Percentiles rank a stretch among this genome's conserved stretches.
These are phyloP conservation scores for Diceros bicornis DNA, from an alignment of 2,797 vertebrate genomes.

Conservation along the genomic window DNA sequence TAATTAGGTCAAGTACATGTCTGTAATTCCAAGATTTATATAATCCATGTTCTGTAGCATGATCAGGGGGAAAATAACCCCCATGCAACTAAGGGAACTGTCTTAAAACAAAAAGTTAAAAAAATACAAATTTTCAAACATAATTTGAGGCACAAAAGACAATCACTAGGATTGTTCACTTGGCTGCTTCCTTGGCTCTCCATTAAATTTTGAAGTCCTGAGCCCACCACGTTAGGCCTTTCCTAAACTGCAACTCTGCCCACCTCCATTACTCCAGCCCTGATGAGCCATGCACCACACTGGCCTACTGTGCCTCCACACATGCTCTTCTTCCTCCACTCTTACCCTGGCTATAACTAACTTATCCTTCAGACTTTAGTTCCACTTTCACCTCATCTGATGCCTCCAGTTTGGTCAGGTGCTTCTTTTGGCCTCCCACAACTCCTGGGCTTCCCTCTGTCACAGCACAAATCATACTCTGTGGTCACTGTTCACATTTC, in stretches of 20 bases:
- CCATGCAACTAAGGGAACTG: not conserved
- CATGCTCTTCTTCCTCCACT: not conserved
- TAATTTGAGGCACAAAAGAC: constrained; percentile 39
- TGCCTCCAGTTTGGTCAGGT: not conserved
- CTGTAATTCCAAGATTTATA: not conserved
- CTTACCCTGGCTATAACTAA: not conserved
- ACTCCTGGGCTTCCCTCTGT: not conserved
- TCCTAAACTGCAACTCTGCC: not conserved
- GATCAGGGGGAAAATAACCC: not conserved
- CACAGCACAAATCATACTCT: not conserved
- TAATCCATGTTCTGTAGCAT: constrained; percentile 4
- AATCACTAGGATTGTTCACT: not conserved
- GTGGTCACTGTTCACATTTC: not conserved
- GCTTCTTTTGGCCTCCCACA: not conserved
- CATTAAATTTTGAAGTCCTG: constrained; percentile 9
- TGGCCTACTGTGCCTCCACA: not conserved
- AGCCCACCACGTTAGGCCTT: not conserved
- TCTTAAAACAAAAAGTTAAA: constrained; percentile 21
- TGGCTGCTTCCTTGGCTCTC: constrained; percentile 13
- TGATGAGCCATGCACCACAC: not conserved
- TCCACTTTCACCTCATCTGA: not conserved
- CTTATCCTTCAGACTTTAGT: not conserved
- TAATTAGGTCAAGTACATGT: constrained; percentile 26
- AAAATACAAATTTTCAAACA: constrained; percentile 47
- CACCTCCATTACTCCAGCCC: not conserved